These are phyloP conservation scores for Drosophila elegans DNA, from an alignment of 1,140 invertebrate species.

Conservation along the genomic window DNA sequence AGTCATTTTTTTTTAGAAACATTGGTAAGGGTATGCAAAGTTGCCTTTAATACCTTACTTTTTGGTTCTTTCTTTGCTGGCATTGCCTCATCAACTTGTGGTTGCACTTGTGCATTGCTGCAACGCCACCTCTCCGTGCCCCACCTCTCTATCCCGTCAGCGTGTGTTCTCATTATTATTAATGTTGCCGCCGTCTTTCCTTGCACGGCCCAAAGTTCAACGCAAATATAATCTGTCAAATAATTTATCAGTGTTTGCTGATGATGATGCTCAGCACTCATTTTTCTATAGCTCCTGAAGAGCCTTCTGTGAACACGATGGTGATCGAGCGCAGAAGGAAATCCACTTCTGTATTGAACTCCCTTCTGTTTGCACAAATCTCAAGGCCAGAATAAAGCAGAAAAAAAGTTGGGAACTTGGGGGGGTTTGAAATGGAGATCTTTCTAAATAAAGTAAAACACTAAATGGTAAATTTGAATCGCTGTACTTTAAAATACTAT, in stretches of 20 bases:
- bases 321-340: constrained; percentile 22
- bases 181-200: constrained; percentile 32
- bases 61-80: constrained; percentile 5
- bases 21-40: constrained; percentile 1
- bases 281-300: constrained; percentile 37
- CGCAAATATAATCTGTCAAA: constrained; percentile 83
- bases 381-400: constrained; percentile 3
- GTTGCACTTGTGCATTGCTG: constrained; percentile 1
- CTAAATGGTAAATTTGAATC: not conserved
- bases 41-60: not conserved
- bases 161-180: constrained; percentile 67
- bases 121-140: not conserved
- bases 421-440: constrained; percentile 15
- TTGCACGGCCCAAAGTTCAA: constrained; percentile 65
- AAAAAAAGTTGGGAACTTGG: not conserved
- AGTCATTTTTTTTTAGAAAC: too few relatives aligned
- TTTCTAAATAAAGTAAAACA: constrained; percentile 11
- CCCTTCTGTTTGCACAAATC: constrained; percentile 49
- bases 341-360: constrained; percentile 31
- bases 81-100: constrained; percentile 12
- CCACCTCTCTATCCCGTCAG: constrained; percentile 13
- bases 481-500: too few relatives aligned
- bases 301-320: constrained; percentile 12
- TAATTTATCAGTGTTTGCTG: constrained; percentile 79
- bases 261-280: constrained; percentile 52